These are phyloP conservation scores for Pardalotus punctatus DNA, from an alignment of 2,113 vertebrate species.

Conservation along the genomic window DNA sequence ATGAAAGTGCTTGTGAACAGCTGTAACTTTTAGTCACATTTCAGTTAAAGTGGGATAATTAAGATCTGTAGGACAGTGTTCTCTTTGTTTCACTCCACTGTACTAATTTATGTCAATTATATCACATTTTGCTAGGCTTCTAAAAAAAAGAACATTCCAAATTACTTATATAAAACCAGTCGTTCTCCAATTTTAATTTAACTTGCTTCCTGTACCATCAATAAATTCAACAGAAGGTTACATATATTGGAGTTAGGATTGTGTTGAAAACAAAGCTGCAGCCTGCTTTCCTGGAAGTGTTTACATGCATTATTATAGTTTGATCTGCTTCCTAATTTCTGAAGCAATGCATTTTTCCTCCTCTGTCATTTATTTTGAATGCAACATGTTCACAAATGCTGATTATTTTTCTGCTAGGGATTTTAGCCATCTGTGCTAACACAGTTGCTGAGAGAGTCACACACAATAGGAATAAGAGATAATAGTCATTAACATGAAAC, in stretches of 20 bases:
- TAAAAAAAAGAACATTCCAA: not conserved
- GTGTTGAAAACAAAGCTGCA: not conserved
- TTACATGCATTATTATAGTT: conserved; percentile 5
- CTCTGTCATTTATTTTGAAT: conserved; percentile 59
- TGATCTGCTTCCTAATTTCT: conserved; percentile 47
- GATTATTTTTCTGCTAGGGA: conserved; percentile 60
- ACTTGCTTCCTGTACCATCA: not conserved
- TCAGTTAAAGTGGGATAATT: not conserved
- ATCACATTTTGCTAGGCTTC: not conserved
- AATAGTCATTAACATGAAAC: conserved; percentile 68
- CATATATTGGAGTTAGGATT: not conserved
- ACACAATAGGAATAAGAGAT: conserved; percentile 43
- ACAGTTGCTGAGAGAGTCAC: conserved; percentile 45
- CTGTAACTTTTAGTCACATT: not conserved
- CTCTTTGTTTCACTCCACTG: not conserved
- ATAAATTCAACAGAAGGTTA: not conserved
- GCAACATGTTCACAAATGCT: conserved; percentile 31
- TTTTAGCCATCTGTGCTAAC: conserved; percentile 67
- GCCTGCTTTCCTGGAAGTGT: not conserved
- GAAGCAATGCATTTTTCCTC: conserved; percentile 16
- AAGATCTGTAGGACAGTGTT: not conserved
- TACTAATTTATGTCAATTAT: not conserved
- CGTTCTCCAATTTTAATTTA: not conserved
- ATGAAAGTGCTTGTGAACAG: not conserved
- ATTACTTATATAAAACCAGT: not conserved